These are phyloP conservation scores for Drosophila bocki DNA, from an alignment of 1,140 invertebrate genomes.

Conservation along the genomic window DNA sequence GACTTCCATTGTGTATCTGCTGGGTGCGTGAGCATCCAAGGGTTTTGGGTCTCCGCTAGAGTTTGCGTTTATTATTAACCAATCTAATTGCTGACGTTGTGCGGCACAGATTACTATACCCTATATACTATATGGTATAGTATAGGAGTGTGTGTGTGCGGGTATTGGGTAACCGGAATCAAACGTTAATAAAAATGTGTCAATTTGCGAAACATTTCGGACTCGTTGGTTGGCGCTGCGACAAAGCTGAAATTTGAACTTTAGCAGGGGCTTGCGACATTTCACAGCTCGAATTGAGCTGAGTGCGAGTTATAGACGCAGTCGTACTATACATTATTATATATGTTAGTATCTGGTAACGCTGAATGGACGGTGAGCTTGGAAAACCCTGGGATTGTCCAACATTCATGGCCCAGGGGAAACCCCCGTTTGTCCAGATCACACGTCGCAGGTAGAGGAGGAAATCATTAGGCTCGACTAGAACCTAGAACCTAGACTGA, in stretches of 20 bases:
- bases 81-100: slow-evolving; percentile 66
- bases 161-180: slow-evolving; percentile 70
- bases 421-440: slow-evolving; percentile 52
- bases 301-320: slow-evolving; percentile 24
- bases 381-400: slow-evolving; percentile 52
- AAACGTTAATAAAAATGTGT: slow-evolving; percentile 68
- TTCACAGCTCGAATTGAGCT: slow-evolving; percentile 46
- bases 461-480: slow-evolving; percentile 6
- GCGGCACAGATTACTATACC: slow-evolving; percentile 60
- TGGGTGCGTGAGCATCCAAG: slow-evolving; percentile 27
- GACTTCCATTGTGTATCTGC: slow-evolving; percentile 48
- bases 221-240: slow-evolving; percentile 14
- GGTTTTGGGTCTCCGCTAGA: slow-evolving; percentile 19
- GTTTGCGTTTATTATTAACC: slow-evolving; percentile 40
- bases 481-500: slow-evolving; percentile 4
- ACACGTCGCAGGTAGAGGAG: slow-evolving; percentile 49
- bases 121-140: slow-evolving; percentile 1
- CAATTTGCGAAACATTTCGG: slow-evolving; percentile 72
- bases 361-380: slow-evolving; percentile 52
- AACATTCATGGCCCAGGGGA: slow-evolving; percentile 56
- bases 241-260: slow-evolving; percentile 64
- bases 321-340: neutral
- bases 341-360: slow-evolving; percentile 17
- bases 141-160: neutral
- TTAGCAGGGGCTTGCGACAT: slow-evolving; percentile 56